phyloP scores from a whole-genome alignment of 2,113 vertebrate genomes.

The Beaufortia kweichowensis region DNA sequence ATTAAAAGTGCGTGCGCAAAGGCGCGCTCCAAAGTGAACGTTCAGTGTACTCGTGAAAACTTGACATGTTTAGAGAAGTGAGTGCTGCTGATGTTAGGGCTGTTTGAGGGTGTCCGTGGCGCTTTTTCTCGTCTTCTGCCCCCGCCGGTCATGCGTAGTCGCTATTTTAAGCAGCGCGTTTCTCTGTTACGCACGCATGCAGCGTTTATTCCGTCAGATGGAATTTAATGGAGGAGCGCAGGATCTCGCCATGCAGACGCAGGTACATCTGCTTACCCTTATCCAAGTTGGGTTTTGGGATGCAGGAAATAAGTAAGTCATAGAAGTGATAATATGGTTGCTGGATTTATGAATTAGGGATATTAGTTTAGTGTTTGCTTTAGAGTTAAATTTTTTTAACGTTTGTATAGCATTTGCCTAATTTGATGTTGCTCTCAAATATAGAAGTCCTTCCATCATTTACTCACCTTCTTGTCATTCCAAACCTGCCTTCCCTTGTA shows the following conservation, averaged over 20 bases:
- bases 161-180: constrained; percentile 13
- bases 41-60: background rate
- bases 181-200: background rate
- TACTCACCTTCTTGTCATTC: too few relatives aligned
- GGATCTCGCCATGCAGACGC: background rate
- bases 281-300: too few relatives aligned
- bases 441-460: too few relatives aligned
- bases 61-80: background rate
- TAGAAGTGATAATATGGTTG: too few relatives aligned
- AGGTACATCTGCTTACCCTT: background rate
- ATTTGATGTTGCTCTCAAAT: too few relatives aligned
- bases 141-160: background rate
- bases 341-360: background rate
- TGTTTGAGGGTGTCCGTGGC: background rate
- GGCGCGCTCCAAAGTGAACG: background rate
- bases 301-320: too few relatives aligned
- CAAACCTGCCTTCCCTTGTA: too few relatives aligned
- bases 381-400: too few relatives aligned
- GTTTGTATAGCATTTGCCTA: too few relatives aligned
- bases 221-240: background rate
- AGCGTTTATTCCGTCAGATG: background rate
- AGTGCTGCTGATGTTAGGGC: background rate
- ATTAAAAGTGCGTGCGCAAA: background rate
- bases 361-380: too few relatives aligned
- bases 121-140: background rate